Evolutionary conservation across 2,113 vertebrate genomes (phyloP).

Genomic region (Telmatochromis sp.): DNA sequence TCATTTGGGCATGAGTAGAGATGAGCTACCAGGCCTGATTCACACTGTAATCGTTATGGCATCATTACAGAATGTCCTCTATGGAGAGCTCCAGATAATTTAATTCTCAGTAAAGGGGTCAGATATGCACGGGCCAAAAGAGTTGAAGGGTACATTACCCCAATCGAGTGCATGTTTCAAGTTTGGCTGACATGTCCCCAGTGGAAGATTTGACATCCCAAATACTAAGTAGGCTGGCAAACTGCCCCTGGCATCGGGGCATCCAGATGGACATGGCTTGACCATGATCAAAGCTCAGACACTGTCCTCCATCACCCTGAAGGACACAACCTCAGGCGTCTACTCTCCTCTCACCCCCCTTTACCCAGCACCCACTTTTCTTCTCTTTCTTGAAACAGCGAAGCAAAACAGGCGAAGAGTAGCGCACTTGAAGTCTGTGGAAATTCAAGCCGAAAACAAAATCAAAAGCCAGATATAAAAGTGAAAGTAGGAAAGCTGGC

Average conservation of each 20-base stretch:
- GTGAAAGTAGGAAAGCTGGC: slow-evolving; percentile 18
- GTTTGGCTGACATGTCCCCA: slow-evolving; percentile 49
- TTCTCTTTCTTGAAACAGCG: neutral
- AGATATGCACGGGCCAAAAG: slow-evolving; percentile 36
- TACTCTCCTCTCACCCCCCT: neutral
- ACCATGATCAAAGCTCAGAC: slow-evolving; percentile 63
- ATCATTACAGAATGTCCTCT: slow-evolving; percentile 41
- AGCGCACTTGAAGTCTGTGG: slow-evolving; percentile 3
- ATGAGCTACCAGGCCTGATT: slow-evolving; percentile 44
- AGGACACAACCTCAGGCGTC: slow-evolving; percentile 42
- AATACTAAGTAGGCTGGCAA: slow-evolving; percentile 54
- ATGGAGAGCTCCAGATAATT: slow-evolving; percentile 26
- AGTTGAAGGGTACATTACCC: slow-evolving; percentile 49
- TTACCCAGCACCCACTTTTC: neutral
- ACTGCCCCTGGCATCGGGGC: slow-evolving; percentile 60
- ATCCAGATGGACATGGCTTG: slow-evolving; percentile 60
- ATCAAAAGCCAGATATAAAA: slow-evolving; percentile 39
- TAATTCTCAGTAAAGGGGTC: slow-evolving; percentile 25
- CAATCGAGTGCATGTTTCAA: slow-evolving; percentile 40
- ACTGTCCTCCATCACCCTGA: slow-evolving; percentile 62
- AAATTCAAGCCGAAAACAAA: slow-evolving; percentile 20
- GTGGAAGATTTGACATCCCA: slow-evolving; percentile 53
- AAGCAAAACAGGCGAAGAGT: neutral
- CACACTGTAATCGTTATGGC: slow-evolving; percentile 34
- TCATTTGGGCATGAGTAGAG: slow-evolving; percentile 28